Evolutionary conservation across 2,797 vertebrate genomes (phyloP).

Genomic region (Artibeus lituratus): DNA sequence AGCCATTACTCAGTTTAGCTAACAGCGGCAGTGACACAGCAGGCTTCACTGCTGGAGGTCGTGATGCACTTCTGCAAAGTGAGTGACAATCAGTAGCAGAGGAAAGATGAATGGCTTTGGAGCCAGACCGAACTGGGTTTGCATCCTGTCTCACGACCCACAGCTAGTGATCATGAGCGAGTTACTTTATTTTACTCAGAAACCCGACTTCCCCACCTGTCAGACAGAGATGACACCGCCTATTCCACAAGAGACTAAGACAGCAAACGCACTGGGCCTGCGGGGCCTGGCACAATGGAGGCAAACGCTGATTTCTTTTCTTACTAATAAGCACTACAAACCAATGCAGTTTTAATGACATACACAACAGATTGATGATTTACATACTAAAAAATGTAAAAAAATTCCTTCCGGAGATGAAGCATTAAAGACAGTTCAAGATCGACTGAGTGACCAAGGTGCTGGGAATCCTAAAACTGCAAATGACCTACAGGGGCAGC

Average conservation of each 20-base stretch:
- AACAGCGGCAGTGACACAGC: not conserved
- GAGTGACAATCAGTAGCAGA: not conserved
- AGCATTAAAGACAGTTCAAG: not conserved
- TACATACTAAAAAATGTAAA: not conserved
- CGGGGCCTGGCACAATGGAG: not conserved
- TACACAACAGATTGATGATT: not conserved
- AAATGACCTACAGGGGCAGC: not conserved
- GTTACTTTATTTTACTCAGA: not conserved
- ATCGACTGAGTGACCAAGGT: not conserved
- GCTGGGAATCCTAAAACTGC: not conserved
- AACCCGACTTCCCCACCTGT: not conserved
- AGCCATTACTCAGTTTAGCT: not conserved
- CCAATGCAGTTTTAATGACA: not conserved
- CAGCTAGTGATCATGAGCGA: not conserved
- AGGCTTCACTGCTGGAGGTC: not conserved
- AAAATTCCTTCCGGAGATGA: not conserved
- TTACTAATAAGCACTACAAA: not conserved
- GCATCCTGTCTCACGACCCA: not conserved
- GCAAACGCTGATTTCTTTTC: not conserved
- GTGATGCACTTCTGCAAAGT: not conserved
- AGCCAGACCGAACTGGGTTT: not conserved
- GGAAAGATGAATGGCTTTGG: not conserved
- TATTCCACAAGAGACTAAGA: not conserved
- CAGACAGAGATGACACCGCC: not conserved
- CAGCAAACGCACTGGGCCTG: not conserved